These are phyloP conservation scores for Eupithecia abbreviata DNA, from an alignment of 2,888 invertebrate species.

Conservation along the genomic window DNA sequence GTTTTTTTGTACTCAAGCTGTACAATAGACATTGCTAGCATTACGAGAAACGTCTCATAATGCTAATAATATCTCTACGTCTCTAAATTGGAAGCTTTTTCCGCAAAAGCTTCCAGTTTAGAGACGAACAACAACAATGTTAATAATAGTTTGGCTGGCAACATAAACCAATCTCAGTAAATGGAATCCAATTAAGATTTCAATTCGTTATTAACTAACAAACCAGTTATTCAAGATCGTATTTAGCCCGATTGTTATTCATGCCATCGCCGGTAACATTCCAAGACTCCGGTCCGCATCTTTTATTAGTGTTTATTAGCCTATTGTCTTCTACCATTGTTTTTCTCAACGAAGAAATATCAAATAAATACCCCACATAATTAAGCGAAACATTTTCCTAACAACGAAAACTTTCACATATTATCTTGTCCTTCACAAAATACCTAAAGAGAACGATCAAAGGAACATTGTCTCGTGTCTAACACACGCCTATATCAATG, in stretches of 20 bases:
- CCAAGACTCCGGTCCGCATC: constrained; percentile 14
- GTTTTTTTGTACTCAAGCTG: constrained; percentile 15
- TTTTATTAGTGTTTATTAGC: constrained; percentile 23
- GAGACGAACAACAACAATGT: constrained; percentile 4
- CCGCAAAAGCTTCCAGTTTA: not conserved
- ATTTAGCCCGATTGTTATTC: constrained; percentile 23
- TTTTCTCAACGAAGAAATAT: constrained; percentile 23
- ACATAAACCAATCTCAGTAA: constrained; percentile 19
- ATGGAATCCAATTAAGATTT: constrained; percentile 31
- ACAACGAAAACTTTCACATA: constrained; percentile 46
- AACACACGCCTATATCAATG: constrained; percentile 68
- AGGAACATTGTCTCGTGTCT: constrained; percentile 64
- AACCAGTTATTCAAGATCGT: constrained; percentile 29
- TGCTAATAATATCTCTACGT: constrained; percentile 5
- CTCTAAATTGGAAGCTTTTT: too few relatives aligned
- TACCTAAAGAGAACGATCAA: constrained; percentile 58
- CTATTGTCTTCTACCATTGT: constrained; percentile 26
- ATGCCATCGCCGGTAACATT: constrained; percentile 27
- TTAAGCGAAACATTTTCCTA: constrained; percentile 26
- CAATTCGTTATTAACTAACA: constrained; percentile 29
- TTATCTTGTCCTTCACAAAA: constrained; percentile 57
- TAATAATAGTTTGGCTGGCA: constrained; percentile 18
- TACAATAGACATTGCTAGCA: constrained; percentile 21
- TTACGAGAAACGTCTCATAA: constrained; percentile 16
- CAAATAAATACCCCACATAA: constrained; percentile 29